phyloP scores from a whole-genome alignment of 1,140 invertebrate species.

The Paralvinella palmiformis region DNA sequence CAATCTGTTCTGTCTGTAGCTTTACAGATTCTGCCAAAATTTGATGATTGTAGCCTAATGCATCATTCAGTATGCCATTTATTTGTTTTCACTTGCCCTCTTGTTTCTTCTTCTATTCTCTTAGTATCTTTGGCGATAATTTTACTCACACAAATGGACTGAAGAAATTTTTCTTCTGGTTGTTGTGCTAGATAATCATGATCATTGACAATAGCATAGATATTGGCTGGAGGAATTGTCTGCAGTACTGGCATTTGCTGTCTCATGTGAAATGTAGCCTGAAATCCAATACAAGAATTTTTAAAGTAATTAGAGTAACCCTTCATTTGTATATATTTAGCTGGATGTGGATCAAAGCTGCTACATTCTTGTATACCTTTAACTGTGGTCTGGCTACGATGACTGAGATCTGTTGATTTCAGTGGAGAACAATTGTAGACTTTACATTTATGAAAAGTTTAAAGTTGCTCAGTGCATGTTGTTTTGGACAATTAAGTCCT shows the following conservation, averaged over 20 bases:
- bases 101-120: neutral
- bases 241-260: neutral
- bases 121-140: too few relatives aligned
- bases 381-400: neutral
- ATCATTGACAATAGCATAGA: slow-evolving; percentile 1
- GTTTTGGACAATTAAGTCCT: too few relatives aligned
- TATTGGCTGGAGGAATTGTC: neutral
- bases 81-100: neutral
- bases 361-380: neutral
- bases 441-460: neutral
- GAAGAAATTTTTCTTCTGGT: slow-evolving; percentile 4
- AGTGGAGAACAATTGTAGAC: neutral
- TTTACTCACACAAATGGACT: too few relatives aligned
- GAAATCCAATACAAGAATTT: slow-evolving; percentile 1
- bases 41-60: neutral
- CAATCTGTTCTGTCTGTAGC: neutral
- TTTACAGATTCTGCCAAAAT: neutral
- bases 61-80: neutral
- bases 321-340: neutral
- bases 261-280: neutral
- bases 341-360: neutral
- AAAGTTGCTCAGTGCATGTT: too few relatives aligned
- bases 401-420: neutral
- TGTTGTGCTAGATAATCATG: neutral
- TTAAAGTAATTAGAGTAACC: neutral